Conservation (phyloP, 2,888 invertebrate species). For the Callimorpha dominula region DNA sequence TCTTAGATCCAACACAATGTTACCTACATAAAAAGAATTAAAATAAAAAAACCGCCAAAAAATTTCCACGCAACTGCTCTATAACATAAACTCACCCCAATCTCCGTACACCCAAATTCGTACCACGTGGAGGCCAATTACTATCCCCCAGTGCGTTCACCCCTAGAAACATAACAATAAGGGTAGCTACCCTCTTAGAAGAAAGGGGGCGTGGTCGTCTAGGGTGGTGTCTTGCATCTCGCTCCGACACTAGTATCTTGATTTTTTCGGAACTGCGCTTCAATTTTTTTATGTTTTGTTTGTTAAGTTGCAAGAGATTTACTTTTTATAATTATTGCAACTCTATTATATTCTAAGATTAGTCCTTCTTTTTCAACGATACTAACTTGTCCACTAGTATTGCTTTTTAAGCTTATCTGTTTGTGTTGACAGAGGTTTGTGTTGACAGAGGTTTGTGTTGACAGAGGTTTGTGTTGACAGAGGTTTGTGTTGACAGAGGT, state of each 20-base stretch:
- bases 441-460: no score
- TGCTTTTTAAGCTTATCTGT: no score
- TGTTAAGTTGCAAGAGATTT: background rate
- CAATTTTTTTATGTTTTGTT: constrained; percentile 26
- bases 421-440: no score
- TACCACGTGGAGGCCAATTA: constrained; percentile 70
- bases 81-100: constrained; percentile 44
- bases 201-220: constrained; percentile 74
- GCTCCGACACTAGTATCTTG: constrained; percentile 50
- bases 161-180: constrained; percentile 53
- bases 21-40: background rate
- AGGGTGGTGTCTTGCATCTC: constrained; percentile 67
- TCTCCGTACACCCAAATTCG: constrained; percentile 53
- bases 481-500: no score
- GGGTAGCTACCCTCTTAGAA: constrained; percentile 63
- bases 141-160: constrained; percentile 63
- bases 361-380: no score
- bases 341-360: background rate
- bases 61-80: constrained; percentile 20
- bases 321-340: background rate
- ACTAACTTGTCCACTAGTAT: no score
- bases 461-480: no score
- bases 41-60: background rate
- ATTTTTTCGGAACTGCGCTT: constrained; percentile 48
- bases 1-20: background rate